Evolutionary conservation across 2,113 vertebrate genomes (phyloP), one percentile per base, ranked within the genome.

Genomic region (Tyto alba): DNA sequence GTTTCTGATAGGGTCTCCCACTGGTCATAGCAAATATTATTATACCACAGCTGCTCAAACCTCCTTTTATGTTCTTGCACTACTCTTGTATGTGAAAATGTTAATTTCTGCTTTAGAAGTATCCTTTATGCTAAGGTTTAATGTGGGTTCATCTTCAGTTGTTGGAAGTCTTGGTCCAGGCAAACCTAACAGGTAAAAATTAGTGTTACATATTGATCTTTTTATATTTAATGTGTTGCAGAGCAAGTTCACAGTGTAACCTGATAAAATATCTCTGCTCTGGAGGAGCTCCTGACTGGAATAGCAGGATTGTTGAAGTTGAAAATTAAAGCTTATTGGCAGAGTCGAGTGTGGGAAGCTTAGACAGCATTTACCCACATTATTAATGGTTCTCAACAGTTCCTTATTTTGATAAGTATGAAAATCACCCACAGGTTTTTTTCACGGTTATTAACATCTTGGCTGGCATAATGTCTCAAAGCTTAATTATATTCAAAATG

Each of bases 391-490:
- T 93, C 91, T 93, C 88, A 89, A 95, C 90, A 96, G 94, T 95
- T 96, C 89, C 94, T 96, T 96, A 93, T 96, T 97, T 96, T 97
- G 96, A 97, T 96, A 96, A 95, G 87, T 96, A 96, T 92, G 91
- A 95, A 95, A 95, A 96, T 95, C 69, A 92, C 87, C 91, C 87
- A 88, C 84, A 52, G 50, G 23, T 9, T 14, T 78, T 93, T 92
- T 96, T 47, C 30, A 56, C 18, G 3, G 81, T 89, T 97, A 73
- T 88, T 96, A 96, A 50, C 62, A 79, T 95, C 77, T 91, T 85
- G 81, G 89, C 90, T 91, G 90, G 85, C 92, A 92, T 69, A 77
- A 66, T 88, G 85, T 96, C 93, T 95, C 74, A 89, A 93, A 96
- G 92, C 96, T 55, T 94, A 95, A 96, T 95, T 96, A 69, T 89